Percentiles rank a stretch among this genome's conserved stretches.
Evolutionary conservation across 2,797 vertebrate genomes (phyloP).

Genomic region (Hypotaenidia okinawae): DNA sequence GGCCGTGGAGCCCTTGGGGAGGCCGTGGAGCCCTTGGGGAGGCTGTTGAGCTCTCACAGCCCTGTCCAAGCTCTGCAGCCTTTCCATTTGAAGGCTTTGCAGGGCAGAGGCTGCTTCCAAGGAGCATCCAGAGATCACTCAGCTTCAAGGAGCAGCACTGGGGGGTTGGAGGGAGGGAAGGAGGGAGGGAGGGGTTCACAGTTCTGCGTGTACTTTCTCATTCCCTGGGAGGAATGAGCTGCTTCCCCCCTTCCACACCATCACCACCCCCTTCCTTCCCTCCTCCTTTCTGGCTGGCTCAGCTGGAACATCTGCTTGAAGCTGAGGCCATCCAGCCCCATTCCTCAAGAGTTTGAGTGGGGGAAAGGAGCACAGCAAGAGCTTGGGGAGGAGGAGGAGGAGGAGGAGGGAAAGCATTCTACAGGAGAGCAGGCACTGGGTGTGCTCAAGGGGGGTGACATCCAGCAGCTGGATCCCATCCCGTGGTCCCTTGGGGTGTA

Average conservation of each 20-base stretch:
- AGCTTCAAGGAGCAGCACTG: neutral
- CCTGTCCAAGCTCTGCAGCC: neutral
- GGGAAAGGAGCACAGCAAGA: neutral
- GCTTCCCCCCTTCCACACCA: neutral
- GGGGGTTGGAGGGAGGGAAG: neutral
- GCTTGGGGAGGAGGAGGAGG: neutral
- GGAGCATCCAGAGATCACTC: fast-evolving
- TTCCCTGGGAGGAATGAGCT: neutral
- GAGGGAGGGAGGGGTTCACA: neutral
- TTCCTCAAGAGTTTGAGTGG: neutral
- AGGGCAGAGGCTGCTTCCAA: neutral
- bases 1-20: too few species aligned
- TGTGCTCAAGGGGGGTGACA: fast-evolving
- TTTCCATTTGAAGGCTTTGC: too few species aligned
- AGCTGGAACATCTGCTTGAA: neutral
- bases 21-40: too few species aligned
- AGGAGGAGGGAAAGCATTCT: neutral
- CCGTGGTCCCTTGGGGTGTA: neutral
- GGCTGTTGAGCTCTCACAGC: neutral
- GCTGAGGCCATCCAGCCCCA: neutral
- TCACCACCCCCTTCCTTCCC: neutral
- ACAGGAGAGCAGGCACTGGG: fast-evolving
- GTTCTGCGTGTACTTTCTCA: neutral
- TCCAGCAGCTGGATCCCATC: neutral
- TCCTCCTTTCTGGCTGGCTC: neutral